Percentiles rank a stretch among this genome's conserved stretches.
phyloP scores from a whole-genome alignment of 2,888 invertebrate species.

The Erebia palarica region DNA sequence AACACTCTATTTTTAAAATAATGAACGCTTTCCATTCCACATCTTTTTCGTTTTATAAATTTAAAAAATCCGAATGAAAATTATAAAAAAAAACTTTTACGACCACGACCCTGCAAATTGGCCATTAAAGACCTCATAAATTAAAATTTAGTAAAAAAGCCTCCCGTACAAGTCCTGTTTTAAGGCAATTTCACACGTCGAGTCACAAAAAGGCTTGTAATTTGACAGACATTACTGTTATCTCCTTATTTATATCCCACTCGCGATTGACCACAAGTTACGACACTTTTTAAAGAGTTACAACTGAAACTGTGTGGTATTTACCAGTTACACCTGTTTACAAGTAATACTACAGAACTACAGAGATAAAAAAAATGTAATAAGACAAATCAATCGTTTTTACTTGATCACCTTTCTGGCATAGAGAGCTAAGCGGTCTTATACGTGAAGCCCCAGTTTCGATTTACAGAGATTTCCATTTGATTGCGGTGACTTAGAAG shows the following conservation, averaged over 20 bases:
- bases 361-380: background rate
- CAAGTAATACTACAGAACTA: background rate
- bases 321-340: background rate
- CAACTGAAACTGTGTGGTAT: background rate
- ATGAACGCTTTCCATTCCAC: no score
- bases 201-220: conserved; percentile 2
- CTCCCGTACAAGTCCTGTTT: conserved; percentile 10
- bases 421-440: no score
- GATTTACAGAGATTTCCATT: no score
- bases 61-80: no score
- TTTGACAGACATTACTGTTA: conserved; percentile 19
- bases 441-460: no score
- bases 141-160: background rate
- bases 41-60: no score
- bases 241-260: conserved; percentile 11
- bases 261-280: background rate
- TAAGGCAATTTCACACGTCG: conserved; percentile 3
- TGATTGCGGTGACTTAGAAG: no score
- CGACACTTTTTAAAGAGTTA: background rate
- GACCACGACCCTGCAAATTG: background rate
- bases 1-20: no score
- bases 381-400: background rate
- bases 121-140: background rate
- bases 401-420: no score
- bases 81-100: background rate